A percentile compares a stretch with the other conserved stretches of the same genome.
Evolutionary conservation across 2,888 invertebrate genomes (phyloP).

Genomic region (Syritta pipiens): DNA sequence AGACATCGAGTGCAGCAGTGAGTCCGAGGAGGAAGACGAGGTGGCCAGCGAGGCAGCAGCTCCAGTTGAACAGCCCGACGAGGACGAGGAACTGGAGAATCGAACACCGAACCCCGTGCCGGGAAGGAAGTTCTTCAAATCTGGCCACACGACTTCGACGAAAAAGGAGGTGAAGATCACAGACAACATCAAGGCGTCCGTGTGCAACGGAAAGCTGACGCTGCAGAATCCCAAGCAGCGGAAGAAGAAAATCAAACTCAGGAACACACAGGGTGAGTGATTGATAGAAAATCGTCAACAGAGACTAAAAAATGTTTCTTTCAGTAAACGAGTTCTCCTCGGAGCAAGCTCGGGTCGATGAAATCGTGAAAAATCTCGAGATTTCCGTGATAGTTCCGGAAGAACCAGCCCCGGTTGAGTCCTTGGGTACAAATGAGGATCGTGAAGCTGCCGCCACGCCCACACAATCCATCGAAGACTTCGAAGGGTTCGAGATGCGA

Average conservation of each 20-base stretch:
- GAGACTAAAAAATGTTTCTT: no score
- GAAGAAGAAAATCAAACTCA: conserved; percentile 65
- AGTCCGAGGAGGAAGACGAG: conserved; percentile 69
- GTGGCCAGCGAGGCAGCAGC: conserved; percentile 39
- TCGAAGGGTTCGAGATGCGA: conserved; percentile 50
- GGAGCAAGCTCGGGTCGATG: conserved; percentile 77
- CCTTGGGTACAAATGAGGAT: conserved; percentile 1
- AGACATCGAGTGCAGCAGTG: conserved; percentile 40
- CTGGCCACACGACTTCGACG: conserved; percentile 72
- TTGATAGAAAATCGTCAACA: background rate
- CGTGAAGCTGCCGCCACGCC: conserved; percentile 28
- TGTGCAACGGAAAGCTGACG: conserved; percentile 75
- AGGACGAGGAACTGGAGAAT: conserved; percentile 42
- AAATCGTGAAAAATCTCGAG: conserved; percentile 76
- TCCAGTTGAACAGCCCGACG: background rate
- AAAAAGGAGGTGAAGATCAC: conserved; percentile 76
- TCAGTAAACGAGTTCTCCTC: conserved; percentile 74
- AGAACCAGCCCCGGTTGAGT: background rate
- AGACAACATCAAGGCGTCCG: conserved; percentile 75
- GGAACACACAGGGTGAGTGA: conserved; percentile 61
- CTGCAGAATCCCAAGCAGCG: conserved; percentile 71
- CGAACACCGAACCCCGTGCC: conserved; percentile 24
- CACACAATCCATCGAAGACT: conserved; percentile 45
- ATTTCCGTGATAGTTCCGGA: conserved; percentile 71
- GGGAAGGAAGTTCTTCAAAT: conserved; percentile 77